These are phyloP conservation scores for Apamea anceps DNA, from an alignment of 2,888 invertebrate species.

Conservation along the genomic window DNA sequence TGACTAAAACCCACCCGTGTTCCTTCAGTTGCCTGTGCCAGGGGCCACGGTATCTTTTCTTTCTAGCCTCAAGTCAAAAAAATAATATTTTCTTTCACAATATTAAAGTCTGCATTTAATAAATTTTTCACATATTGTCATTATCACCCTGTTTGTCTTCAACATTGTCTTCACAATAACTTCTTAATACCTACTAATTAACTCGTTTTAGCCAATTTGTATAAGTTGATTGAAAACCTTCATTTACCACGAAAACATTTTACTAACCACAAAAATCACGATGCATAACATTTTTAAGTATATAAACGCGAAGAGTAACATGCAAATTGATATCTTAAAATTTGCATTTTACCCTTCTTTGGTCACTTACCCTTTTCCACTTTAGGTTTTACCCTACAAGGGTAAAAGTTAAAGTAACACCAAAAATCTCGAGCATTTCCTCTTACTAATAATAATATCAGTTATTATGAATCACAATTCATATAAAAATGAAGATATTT, in stretches of 20 bases:
- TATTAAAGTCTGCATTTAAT: background rate
- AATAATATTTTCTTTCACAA: background rate
- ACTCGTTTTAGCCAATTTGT: background rate
- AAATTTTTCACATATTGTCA: background rate
- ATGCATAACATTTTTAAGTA: background rate
- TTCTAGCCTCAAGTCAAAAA: background rate
- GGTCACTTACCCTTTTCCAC: background rate
- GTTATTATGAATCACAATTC: constrained; percentile 55
- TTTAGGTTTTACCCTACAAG: constrained; percentile 7
- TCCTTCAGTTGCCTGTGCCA: no score
- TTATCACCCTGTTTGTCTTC: background rate
- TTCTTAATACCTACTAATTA: background rate
- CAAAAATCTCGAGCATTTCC: constrained; percentile 20
- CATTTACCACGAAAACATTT: background rate
- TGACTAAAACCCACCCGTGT: no score
- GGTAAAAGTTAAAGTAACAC: background rate
- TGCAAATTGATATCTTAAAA: no score
- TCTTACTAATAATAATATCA: constrained; percentile 20
- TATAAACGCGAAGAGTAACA: background rate
- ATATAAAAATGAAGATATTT: constrained; percentile 53
- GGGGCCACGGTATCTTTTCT: background rate
- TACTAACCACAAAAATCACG: background rate
- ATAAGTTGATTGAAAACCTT: background rate
- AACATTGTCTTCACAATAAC: background rate
- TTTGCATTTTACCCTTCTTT: background rate